phyloP scores from a whole-genome alignment of 2,113 vertebrate species.

The Dipodomys stephensi region DNA sequence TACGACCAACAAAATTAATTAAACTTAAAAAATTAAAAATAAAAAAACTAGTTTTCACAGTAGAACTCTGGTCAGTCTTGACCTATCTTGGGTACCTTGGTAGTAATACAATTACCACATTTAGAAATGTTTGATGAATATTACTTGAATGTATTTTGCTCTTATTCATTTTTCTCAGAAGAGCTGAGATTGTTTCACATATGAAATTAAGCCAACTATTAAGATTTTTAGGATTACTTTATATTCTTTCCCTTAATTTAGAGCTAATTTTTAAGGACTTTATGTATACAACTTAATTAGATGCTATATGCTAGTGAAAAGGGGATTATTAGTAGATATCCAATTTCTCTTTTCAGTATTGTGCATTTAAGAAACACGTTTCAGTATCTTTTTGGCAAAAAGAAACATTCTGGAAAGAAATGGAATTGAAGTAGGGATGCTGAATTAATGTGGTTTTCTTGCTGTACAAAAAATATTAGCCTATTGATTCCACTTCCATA shows the following conservation, averaged over 20 bases:
- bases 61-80: background rate
- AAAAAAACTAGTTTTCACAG: background rate
- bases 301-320: background rate
- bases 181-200: background rate
- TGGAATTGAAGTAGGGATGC: too few species aligned
- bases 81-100: background rate
- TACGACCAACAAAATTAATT: too few species aligned
- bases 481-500: background rate
- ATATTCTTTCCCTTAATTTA: background rate
- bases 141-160: background rate
- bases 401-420: background rate
- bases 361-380: background rate
- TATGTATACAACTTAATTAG: background rate
- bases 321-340: background rate
- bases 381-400: background rate
- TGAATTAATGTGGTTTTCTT: too few species aligned
- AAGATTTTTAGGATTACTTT: background rate
- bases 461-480: background rate
- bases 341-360: background rate
- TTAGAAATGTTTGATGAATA: background rate
- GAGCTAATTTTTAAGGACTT: background rate
- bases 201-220: background rate
- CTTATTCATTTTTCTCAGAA: background rate
- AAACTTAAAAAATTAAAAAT: too few species aligned
- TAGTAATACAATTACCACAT: background rate